Conservation (phyloP, 1,140 invertebrate genomes). For the Pomacea maculata region DNA sequence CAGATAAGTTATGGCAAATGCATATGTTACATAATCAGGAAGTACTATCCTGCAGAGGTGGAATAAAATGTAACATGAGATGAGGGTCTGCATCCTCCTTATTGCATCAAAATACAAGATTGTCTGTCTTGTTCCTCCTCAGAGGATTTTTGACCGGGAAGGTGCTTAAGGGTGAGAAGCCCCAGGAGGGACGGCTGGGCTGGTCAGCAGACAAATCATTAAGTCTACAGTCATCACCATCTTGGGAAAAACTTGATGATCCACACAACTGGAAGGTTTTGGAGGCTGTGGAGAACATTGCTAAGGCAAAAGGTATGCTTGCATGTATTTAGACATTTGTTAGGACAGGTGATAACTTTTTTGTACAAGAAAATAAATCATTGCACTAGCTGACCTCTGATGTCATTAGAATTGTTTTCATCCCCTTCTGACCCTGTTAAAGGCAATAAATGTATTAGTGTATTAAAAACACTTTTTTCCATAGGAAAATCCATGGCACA, state of each 20-base stretch:
- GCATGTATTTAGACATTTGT: neutral
- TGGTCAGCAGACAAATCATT: slow-evolving; percentile 18
- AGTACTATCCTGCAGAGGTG: too few species aligned
- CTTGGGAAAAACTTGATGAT: slow-evolving; percentile 13
- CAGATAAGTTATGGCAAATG: too few species aligned
- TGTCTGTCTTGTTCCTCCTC: too few species aligned
- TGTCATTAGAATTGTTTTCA: neutral
- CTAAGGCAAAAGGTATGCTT: slow-evolving; percentile 21
- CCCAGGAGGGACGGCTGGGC: slow-evolving; percentile 24
- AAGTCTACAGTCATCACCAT: slow-evolving; percentile 15
- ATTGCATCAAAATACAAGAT: too few species aligned
- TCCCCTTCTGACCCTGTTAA: neutral
- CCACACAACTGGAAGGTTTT: slow-evolving; percentile 5
- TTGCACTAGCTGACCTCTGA: neutral
- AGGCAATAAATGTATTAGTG: neutral
- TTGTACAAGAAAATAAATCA: neutral
- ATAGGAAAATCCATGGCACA: slow-evolving; percentile 29
- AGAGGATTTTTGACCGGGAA: slow-evolving; percentile 30
- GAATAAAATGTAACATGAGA: too few species aligned
- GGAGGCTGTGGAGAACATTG: slow-evolving; percentile 1
- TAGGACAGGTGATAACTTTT: neutral
- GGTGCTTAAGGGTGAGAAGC: slow-evolving; percentile 16
- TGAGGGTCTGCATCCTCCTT: too few species aligned
- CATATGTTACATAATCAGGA: too few species aligned
- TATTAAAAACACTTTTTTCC: neutral